A percentile compares a stretch with the other conserved stretches of the same genome.
Evolutionary conservation across 1,140 invertebrate genomes (phyloP).

Genomic region (Drosophila sturtevanti): DNA sequence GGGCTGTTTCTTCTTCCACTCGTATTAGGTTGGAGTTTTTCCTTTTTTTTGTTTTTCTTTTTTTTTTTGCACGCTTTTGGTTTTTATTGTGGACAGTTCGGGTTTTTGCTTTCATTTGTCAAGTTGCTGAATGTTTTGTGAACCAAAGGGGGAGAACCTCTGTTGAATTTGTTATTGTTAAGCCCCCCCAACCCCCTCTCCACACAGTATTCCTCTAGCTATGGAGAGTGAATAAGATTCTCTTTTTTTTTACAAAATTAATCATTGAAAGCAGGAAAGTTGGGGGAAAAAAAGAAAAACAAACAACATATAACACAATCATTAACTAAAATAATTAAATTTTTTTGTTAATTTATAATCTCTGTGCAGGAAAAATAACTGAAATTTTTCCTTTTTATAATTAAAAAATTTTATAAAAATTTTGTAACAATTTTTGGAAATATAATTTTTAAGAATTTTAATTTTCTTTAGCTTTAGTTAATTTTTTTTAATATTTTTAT

Average conservation of each 20-base stretch:
- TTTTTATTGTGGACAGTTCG: constrained; percentile 64
- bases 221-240: neutral
- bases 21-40: constrained; percentile 12
- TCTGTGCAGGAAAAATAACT: too few relatives aligned
- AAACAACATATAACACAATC: neutral
- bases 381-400: too few relatives aligned
- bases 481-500: too few relatives aligned
- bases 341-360: too few relatives aligned
- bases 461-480: too few relatives aligned
- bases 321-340: neutral
- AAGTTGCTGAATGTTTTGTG: constrained; percentile 38
- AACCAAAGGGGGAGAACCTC: constrained; percentile 22
- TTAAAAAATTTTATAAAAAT: too few relatives aligned
- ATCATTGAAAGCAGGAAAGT: neutral
- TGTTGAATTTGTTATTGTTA: constrained; percentile 25
- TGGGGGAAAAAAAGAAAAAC: neutral
- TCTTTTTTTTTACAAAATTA: neutral
- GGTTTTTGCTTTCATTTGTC: constrained; percentile 76
- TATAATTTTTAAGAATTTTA: too few relatives aligned
- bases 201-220: neutral
- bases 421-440: too few relatives aligned
- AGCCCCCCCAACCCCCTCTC: neutral
- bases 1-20: neutral
- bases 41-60: constrained; percentile 18
- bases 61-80: constrained; percentile 50